Evolutionary conservation across 2,113 vertebrate species (phyloP), one percentile per base, ranked within the genome.

Genomic region (Syrmaticus mikado): DNA sequence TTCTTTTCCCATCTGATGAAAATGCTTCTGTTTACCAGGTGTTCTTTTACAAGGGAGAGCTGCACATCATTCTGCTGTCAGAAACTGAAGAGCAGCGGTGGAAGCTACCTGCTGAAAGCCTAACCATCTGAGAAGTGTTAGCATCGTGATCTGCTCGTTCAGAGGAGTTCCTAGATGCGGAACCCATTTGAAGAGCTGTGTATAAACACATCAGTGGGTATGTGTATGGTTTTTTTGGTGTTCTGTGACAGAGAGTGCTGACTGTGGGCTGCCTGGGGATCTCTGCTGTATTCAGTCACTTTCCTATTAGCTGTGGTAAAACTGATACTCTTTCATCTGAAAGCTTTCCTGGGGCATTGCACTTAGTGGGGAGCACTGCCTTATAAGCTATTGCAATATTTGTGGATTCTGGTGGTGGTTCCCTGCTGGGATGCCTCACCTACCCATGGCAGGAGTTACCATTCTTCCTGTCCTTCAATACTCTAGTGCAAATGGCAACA

Each of bases 41-140:
- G 11, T 99, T 99, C 92, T 96, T 99, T 36, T 98, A 98, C 87
- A 97, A n/a, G 62, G 99, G 99, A 65, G 97, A 99, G 22, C 79
- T 99, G 89, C 98, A 99, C 95, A 98, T 99, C 95, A 97, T 99
- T 76, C 98, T 99, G 0, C 90, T 92, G 40, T 95, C 92, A 1
- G 98, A 97, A 58, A 96, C 94, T 48, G 62, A 94, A 2, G 97
- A 91, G 96, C 92, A 97, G 52, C 96, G 96, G 4, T 81, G 96
- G 18, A 93, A 96, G 77, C 89, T 97, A 4, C 97, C 96, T 60
- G 90, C 96, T 61, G 92, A 94, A 30, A 95, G 96, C 19, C 98
- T 97, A 28, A 98, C 96, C 8, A 28, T 99, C 86, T 52, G 73
- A 0, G 95, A 99, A 90, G 98, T 98, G 0, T 12, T 99, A 48